Conservation (phyloP, 2,797 vertebrate genomes). For the Pseudomugil tenellus region DNA sequence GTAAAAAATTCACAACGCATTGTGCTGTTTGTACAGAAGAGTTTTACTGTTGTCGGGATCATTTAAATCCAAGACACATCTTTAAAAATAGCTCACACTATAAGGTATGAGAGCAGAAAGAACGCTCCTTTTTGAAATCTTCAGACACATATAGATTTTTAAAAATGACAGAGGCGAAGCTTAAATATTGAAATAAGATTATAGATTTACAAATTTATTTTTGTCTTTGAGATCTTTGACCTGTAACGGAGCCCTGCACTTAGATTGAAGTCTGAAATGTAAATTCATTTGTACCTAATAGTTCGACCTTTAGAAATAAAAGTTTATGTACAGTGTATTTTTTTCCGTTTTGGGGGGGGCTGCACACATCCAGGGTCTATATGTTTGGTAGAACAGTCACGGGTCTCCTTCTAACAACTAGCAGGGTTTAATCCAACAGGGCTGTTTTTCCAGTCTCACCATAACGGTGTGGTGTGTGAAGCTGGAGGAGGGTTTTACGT, state of each 20-base stretch:
- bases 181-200: conserved; percentile 44
- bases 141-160: conserved; percentile 55
- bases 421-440: conserved; percentile 42
- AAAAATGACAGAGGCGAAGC: conserved; percentile 42
- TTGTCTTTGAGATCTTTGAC: conserved; percentile 49
- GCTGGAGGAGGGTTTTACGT: conserved; percentile 5
- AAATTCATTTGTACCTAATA: conserved; percentile 76
- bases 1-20: conserved; percentile 40
- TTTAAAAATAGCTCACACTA: conserved; percentile 50
- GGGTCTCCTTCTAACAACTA: conserved; percentile 30
- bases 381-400: conserved; percentile 33
- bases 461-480: conserved; percentile 2
- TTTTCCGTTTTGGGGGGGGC: conserved; percentile 12
- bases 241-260: conserved; percentile 52
- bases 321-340: conserved; percentile 60
- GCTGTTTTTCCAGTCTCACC: conserved; percentile 25
- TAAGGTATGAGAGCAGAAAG: conserved; percentile 37
- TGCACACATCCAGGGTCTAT: conserved; percentile 25
- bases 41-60: conserved; percentile 23
- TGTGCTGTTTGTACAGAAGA: conserved; percentile 34
- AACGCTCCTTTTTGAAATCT: conserved; percentile 47
- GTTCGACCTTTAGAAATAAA: conserved; percentile 58
- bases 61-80: conserved; percentile 18
- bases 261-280: conserved; percentile 61
- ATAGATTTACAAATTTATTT: conserved; percentile 63